These are phyloP conservation scores for Neotoxoptera formosana DNA, from an alignment of 1,140 invertebrate genomes.

Conservation along the genomic window DNA sequence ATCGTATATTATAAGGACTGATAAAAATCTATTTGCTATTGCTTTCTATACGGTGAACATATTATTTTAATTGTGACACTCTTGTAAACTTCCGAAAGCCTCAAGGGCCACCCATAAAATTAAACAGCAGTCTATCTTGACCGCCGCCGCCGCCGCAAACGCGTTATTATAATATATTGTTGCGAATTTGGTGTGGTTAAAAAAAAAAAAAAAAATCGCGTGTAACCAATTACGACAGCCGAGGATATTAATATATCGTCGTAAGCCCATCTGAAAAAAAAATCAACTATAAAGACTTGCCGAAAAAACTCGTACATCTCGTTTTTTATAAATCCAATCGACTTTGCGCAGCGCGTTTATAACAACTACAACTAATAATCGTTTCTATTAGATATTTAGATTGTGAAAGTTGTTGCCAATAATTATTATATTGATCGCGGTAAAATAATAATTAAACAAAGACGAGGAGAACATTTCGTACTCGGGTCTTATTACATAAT, in stretches of 20 bases:
- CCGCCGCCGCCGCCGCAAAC: too few species aligned
- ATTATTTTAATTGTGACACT: slow-evolving; percentile 26
- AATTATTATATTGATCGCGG: neutral
- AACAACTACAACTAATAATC: slow-evolving; percentile 22
- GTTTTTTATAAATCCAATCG: slow-evolving; percentile 34
- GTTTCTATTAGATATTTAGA: slow-evolving; percentile 36
- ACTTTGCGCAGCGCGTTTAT: too few species aligned
- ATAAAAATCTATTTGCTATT: neutral
- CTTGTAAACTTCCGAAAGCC: slow-evolving; percentile 29
- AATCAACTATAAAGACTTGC: neutral
- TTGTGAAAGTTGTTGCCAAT: slow-evolving; percentile 47
- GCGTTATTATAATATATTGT: neutral
- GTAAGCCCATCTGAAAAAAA: neutral
- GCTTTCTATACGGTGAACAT: neutral
- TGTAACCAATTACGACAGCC: neutral
- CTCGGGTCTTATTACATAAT: slow-evolving; percentile 8
- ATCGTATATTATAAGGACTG: neutral
- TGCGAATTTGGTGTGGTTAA: neutral
- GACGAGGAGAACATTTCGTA: neutral
- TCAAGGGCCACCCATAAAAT: slow-evolving; percentile 16
- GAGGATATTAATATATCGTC: slow-evolving; percentile 8
- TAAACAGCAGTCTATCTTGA: slow-evolving; percentile 16
- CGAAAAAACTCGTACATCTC: slow-evolving; percentile 45
- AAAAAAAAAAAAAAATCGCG: slow-evolving; percentile 15
- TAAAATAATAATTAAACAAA: slow-evolving; percentile 25